phyloP scores from a whole-genome alignment of 1,140 invertebrate species.

The Penaeus chinensis region DNA sequence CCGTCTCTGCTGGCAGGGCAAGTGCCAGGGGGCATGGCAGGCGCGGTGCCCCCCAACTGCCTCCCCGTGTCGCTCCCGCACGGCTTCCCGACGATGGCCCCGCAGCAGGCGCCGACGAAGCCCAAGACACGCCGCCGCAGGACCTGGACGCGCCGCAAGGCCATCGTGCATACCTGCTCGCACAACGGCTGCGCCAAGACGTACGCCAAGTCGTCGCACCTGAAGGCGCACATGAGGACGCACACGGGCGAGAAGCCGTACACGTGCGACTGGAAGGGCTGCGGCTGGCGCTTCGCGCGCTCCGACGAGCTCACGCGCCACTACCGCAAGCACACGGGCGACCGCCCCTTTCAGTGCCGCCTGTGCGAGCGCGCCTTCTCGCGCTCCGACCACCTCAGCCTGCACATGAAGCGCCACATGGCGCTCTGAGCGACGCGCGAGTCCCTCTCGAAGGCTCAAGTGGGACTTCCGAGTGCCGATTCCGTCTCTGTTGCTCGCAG shows the following conservation, averaged over 20 bases:
- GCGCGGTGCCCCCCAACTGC: conserved; percentile 23
- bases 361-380: conserved; percentile 93
- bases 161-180: conserved; percentile 74
- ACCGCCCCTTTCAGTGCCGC: conserved; percentile 45
- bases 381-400: conserved; percentile 92
- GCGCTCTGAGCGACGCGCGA: conserved; percentile 68
- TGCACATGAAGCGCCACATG: conserved; percentile 95
- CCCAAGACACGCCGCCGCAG: conserved; percentile 32
- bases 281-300: conserved; percentile 85
- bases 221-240: conserved; percentile 17
- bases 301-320: conserved; percentile 78
- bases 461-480: background rate
- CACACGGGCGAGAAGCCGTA: conserved; percentile 18
- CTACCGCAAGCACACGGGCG: conserved; percentile 19
- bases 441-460: background rate
- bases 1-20: conserved; percentile 34
- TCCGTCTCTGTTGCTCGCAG: background rate
- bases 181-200: conserved; percentile 77
- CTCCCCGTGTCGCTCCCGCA: conserved; percentile 24
- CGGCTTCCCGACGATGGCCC: conserved; percentile 63
- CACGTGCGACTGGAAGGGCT: conserved; percentile 83
- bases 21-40: background rate
- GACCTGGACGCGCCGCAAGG: conserved; percentile 39
- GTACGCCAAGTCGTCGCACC: conserved; percentile 74
- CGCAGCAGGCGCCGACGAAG: conserved; percentile 49